phyloP scores from a whole-genome alignment of 2,888 invertebrate genomes.

The Carabus problematicus region DNA sequence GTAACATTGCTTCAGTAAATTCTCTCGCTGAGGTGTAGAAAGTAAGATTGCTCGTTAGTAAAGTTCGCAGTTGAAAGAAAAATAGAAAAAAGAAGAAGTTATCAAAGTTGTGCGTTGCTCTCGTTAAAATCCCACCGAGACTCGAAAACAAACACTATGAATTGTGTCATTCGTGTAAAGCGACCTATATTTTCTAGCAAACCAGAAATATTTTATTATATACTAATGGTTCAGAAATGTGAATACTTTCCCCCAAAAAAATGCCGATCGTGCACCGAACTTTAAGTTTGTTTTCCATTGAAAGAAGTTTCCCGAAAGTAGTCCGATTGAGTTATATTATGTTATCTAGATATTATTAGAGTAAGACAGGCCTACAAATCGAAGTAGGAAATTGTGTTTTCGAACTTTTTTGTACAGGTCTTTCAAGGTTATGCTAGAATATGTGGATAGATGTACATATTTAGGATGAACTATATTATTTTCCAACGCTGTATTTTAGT shows the following conservation, averaged over 20 bases:
- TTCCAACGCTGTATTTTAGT: no score
- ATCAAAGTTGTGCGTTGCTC: constrained; percentile 7
- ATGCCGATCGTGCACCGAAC: no score
- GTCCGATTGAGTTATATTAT: no score
- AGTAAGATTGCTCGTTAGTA: constrained; percentile 3
- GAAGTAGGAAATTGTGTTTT: no score
- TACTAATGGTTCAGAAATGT: constrained; percentile 2
- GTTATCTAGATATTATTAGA: no score
- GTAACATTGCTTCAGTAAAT: constrained; percentile 15
- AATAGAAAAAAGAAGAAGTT: constrained; percentile 2
- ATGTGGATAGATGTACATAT: no score
- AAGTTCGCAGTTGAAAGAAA: constrained; percentile 11
- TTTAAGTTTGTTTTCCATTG: no score
- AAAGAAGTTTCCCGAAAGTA: no score
- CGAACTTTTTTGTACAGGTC: no score
- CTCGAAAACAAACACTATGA: constrained; percentile 3
- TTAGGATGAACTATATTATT: no score
- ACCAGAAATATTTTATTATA: constrained; percentile 9
- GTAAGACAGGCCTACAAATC: no score
- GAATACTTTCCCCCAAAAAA: background rate
- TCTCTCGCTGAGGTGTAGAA: constrained; percentile 7
- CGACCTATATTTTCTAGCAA: background rate
- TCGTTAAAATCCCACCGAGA: constrained; percentile 15
- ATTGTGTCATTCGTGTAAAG: background rate
- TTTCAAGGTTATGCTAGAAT: no score